phyloP scores from a whole-genome alignment of 2,888 invertebrate genomes.

The Coelopa pilipes region DNA sequence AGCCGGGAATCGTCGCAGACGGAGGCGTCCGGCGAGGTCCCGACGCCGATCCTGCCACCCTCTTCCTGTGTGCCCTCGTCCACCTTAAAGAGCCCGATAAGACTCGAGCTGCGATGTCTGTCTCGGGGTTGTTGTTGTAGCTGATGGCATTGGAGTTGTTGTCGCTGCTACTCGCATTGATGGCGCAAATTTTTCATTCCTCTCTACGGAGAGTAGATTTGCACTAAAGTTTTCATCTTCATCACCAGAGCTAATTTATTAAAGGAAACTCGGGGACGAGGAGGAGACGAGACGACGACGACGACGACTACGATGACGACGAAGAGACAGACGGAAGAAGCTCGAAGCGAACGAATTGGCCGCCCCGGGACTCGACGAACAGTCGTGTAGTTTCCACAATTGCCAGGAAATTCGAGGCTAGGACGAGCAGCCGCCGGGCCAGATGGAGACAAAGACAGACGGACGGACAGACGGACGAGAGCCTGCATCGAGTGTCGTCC shows the following conservation, averaged over 20 bases:
- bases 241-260: conserved; percentile 30
- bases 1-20: too few relatives aligned
- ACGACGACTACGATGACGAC: neutral
- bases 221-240: conserved; percentile 32
- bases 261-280: conserved; percentile 11
- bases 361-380: neutral
- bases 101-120: neutral
- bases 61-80: too few relatives aligned
- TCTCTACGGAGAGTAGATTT: conserved; percentile 29
- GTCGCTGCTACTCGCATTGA: neutral
- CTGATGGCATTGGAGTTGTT: neutral
- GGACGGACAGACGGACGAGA: neutral
- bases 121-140: neutral
- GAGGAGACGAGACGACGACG: neutral
- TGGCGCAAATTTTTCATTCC: conserved; percentile 31
- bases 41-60: too few relatives aligned
- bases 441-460: too few relatives aligned
- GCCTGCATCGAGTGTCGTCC: neutral
- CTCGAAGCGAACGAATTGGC: neutral
- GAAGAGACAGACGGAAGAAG: neutral
- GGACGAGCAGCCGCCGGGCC: too few relatives aligned
- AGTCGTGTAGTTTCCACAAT: neutral
- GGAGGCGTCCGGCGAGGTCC: too few relatives aligned
- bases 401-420: neutral
- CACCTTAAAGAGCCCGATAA: too few relatives aligned